A percentile compares a stretch with the other conserved stretches of the same genome.
These are phyloP conservation scores for Daboia siamensis DNA, from an alignment of 2,113 vertebrate species.

Conservation along the genomic window DNA sequence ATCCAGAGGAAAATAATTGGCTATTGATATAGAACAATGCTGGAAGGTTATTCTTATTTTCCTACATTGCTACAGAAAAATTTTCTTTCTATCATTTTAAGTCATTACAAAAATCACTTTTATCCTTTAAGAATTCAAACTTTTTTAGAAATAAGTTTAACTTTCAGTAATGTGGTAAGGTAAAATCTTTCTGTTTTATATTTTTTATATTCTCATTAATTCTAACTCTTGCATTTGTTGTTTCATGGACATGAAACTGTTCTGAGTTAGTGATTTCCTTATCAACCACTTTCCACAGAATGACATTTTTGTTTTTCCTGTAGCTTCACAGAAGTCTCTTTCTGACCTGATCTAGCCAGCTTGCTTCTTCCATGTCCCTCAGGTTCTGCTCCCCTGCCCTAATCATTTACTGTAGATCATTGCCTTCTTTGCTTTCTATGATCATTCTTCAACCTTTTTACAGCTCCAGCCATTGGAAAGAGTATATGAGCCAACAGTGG, in stretches of 20 bases:
- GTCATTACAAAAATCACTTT: slow-evolving; percentile 38
- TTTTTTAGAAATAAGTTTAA: slow-evolving; percentile 41
- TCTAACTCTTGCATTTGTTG: not conserved
- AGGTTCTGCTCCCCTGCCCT: not conserved
- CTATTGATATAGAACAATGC: slow-evolving; percentile 53
- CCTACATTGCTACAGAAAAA: slow-evolving; percentile 38
- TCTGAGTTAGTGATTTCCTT: not conserved
- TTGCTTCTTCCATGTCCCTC: not conserved
- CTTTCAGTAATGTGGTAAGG: slow-evolving; percentile 35
- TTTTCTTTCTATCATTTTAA: slow-evolving; percentile 43
- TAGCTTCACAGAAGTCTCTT: not conserved
- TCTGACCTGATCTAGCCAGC: not conserved
- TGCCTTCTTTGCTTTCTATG: not conserved
- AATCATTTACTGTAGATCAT: not conserved
- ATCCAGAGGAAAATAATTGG: slow-evolving; percentile 63
- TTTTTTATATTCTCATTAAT: slow-evolving; percentile 4
- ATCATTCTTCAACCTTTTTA: not conserved
- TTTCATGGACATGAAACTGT: not conserved
- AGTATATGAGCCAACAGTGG: not conserved
- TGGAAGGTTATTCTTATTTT: slow-evolving; percentile 58
- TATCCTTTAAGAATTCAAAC: slow-evolving; percentile 44
- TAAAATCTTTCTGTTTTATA: not conserved
- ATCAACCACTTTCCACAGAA: not conserved
- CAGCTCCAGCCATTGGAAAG: not conserved
- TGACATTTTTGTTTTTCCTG: not conserved